These are phyloP conservation scores for Quadriops clusia DNA, from an alignment of 2,888 invertebrate genomes.

Conservation along the genomic window DNA sequence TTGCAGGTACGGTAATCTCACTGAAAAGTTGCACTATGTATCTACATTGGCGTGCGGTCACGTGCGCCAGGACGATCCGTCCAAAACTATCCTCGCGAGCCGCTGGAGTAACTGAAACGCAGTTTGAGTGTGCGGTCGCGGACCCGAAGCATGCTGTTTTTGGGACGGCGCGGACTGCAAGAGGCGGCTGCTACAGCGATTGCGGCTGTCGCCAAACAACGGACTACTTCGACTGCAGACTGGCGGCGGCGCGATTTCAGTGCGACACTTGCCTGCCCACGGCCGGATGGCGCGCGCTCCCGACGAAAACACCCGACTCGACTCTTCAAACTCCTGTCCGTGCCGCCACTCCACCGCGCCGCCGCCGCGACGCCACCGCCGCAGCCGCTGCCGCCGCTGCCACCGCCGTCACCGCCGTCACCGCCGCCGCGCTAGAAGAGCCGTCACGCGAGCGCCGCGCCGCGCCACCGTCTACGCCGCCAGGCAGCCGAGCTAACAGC, in stretches of 20 bases:
- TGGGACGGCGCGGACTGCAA: slow-evolving; percentile 26
- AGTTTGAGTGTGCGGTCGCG: slow-evolving; percentile 34
- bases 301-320: slow-evolving; percentile 17
- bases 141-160: slow-evolving; percentile 32
- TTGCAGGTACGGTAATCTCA: slow-evolving; percentile 27
- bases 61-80: slow-evolving; percentile 20
- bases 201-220: slow-evolving; percentile 32
- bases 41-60: slow-evolving; percentile 22
- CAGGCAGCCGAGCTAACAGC: too few relatives aligned
- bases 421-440: too few relatives aligned
- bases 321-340: too few relatives aligned
- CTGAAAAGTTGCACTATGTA: slow-evolving; percentile 23
- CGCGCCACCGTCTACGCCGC: too few relatives aligned
- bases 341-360: too few relatives aligned
- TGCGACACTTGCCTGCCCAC: slow-evolving; percentile 24
- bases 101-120: slow-evolving; percentile 36
- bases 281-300: slow-evolving; percentile 15
- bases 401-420: too few relatives aligned
- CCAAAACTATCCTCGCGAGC: slow-evolving; percentile 34
- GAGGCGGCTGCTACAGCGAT: slow-evolving; percentile 30
- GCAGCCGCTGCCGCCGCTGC: too few relatives aligned
- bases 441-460: too few relatives aligned
- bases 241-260: slow-evolving; percentile 31
- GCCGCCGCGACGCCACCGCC: too few relatives aligned
- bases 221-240: slow-evolving; percentile 32